Evolutionary conservation across 2,888 invertebrate genomes (phyloP), one percentile per base, ranked within the genome.

Genomic region (Amphimallon solstitiale): DNA sequence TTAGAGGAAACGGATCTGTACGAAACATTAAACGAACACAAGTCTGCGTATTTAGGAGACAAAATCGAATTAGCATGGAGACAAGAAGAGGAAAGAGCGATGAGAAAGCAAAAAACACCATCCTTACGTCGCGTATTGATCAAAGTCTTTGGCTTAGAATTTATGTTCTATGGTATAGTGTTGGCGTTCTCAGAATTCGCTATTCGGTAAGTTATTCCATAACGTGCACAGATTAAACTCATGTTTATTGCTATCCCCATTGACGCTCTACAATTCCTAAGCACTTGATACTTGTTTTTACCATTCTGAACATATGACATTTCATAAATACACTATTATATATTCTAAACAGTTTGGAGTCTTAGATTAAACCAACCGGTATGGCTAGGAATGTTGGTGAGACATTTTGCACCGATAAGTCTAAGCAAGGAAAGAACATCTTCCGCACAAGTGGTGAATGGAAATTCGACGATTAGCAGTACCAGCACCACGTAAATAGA

Each of bases 11-110:
- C 83, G 7, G 92, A 92, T 79, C 81, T 92, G 2, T 88, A 87
- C 71, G 86, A 87, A 70, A 89, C 91, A 3, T 79, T 92, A 15
- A 85, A 86, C 15, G 90, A 90, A 74, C 92, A 92, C 79, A 86
- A 86, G 66, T 91, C 92, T 1, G 85, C 86, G 65, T 68, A 59
- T n/a, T 79, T 91, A 76, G 91, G 91, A 17, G 86, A 89, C 75
- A 85, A 86, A 68, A 80, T 92, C 70, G 86, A 87, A 75, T 83
- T 80, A 68, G 84, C 84, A 62, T 91, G 91, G 91, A 84, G 87
- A 14, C 76, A 79, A 35, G 90, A 91, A 79, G 83, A 87, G 66
- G 79, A 81, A 48, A 75, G 76, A 43, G 83, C 80, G 70, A 65
- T 76, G 68, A 76, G 80, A 74, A 69, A 78, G 61, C 78, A 82